These are phyloP conservation scores for Tor tambroides DNA, from an alignment of 2,113 vertebrate species.

Conservation along the genomic window DNA sequence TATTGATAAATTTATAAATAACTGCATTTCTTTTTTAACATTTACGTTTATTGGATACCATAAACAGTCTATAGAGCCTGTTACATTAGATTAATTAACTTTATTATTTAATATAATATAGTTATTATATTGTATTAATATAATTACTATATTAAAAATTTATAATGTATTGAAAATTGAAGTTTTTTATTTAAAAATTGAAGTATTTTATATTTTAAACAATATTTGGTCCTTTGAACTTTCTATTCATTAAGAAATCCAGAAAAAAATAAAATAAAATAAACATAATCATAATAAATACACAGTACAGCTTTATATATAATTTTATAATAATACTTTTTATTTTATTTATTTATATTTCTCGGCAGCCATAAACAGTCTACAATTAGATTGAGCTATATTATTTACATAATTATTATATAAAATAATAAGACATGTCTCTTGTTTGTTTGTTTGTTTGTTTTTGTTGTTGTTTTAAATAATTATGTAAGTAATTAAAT, in stretches of 20 bases:
- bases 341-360: background rate
- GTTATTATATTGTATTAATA: no score
- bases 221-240: background rate
- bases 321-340: no score
- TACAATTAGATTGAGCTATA: background rate
- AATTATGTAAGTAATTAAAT: background rate
- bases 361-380: background rate
- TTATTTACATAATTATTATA: background rate
- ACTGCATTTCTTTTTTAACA: background rate
- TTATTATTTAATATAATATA: background rate
- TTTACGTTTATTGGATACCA: background rate
- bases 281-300: no score
- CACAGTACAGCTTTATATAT: no score
- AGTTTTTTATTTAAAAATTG: no score
- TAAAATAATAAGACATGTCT: background rate
- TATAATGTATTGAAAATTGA: no score
- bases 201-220: no score
- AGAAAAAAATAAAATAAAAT: no score
- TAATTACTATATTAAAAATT: no score
- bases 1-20: no score
- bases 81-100: background rate
- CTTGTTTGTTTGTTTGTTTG: background rate
- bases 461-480: background rate
- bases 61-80: background rate
- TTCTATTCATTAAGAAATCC: background rate